Evolutionary conservation across 1,140 invertebrate species (phyloP).

Genomic region (Drosophila navojoa): DNA sequence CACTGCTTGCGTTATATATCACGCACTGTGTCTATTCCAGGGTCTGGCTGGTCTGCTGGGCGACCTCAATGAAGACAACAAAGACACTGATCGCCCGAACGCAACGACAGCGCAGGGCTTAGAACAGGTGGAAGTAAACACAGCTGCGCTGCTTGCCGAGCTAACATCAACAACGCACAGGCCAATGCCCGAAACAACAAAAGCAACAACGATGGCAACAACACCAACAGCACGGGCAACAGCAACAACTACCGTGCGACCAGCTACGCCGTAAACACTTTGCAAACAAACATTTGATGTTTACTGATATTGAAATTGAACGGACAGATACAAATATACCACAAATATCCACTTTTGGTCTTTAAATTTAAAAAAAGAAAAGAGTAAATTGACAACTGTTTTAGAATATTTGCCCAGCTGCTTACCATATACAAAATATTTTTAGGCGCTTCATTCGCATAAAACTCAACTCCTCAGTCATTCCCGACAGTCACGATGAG

Average conservation of each 20-base stretch:
- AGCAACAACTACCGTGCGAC: slow-evolving; percentile 1
- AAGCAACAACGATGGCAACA: slow-evolving; percentile 6
- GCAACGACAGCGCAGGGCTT: not conserved
- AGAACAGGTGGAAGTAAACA: not conserved
- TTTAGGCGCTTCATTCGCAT: not conserved
- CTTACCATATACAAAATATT: not conserved
- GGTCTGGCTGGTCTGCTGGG: slow-evolving; percentile 36
- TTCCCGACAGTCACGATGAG: slow-evolving; percentile 11
- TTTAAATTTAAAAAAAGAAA: not conserved
- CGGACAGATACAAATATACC: not conserved
- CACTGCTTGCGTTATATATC: not conserved
- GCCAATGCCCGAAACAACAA: not conserved
- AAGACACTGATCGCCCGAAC: not conserved
- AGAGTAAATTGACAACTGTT: not conserved
- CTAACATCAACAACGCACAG: slow-evolving; percentile 1
- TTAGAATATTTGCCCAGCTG: slow-evolving; percentile 48
- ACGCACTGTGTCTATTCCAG: slow-evolving; percentile 23
- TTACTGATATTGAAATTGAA: not conserved
- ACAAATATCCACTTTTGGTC: too few species aligned
- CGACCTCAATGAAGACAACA: slow-evolving; percentile 21
- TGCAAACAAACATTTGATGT: too few species aligned
- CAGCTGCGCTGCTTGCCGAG: not conserved
- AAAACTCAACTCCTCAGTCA: slow-evolving; percentile 1
- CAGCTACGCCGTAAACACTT: not conserved
- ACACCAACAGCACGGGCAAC: not conserved